Evolutionary conservation across 2,113 vertebrate genomes (phyloP), one percentile per base, ranked within the genome.

Genomic region (Apodemus speciosus): DNA sequence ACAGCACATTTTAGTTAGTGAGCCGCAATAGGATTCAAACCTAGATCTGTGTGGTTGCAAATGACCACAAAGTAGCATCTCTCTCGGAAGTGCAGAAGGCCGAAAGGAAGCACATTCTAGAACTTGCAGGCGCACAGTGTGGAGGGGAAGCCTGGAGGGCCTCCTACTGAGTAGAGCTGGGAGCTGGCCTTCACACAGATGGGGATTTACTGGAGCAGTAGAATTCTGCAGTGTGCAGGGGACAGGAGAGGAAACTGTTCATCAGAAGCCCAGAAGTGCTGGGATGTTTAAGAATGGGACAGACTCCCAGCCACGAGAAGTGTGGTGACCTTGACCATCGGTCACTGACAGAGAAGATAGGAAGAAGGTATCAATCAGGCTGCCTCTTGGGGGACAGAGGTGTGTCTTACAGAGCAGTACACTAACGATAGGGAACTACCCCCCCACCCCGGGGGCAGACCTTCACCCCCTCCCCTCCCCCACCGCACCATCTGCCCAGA

Each of bases 401-500:
- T 13, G 0, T 0, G 1, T 23, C 85, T 72, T 58, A 49, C 0
- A n/a, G 35, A 43, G 40, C 38, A 56, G 35, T 32, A 49, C 2
- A 10, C 16, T 21, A 68, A 62, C 81, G 49, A 8, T 1, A 32
- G 85, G 21, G 49, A 40, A 21, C n/a, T 56, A 9, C 6, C n/a
- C 40, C 46, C 30, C n/a, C n/a, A n/a, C n/a, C n/a, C n/a, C n/a
- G n/a, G n/a, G 6, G 3, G 30, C 21, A 21, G 40, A 13, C 6
- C 3, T 25, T 4, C 13, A 3, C 2, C 1, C 1, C 10, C 4
- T 2, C 0, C 8, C 9, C 27, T 46, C 30, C 6, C 14, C 71
- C 21, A 27, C 21, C 1, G 18, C 64, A 56, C 49, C 32, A 15
- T 23, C 51, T 4, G 0, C 38, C 66, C 25, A 53, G 51, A 85